Base-by-base conservation (phyloP, 2,113 vertebrate genomes). In the Siniperca knerii region DNA sequence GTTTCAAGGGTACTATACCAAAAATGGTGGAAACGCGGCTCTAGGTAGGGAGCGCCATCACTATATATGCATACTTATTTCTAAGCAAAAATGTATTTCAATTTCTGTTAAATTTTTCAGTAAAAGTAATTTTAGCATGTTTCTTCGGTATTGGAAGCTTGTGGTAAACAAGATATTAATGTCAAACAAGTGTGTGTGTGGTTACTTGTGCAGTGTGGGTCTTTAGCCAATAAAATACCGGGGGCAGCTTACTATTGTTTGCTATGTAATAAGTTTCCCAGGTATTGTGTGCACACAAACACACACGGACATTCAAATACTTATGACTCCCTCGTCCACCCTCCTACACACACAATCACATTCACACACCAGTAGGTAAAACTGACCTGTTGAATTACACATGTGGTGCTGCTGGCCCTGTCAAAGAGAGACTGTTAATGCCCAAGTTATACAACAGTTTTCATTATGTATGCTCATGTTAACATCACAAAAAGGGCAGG, bases 361-460 rank as follows among this genome's bases (percentile, higher is more conserved):
- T 52, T 52, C 29, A 79, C 25, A 54, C 50, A 58, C 37, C 35
- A 75, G 72, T 10, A 64, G 65, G 37, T 68, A 81, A 55, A 70
- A 62, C 0, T 25, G 33, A 82, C 71, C 84, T 80, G 76, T 58
- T 86, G 55, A 82, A 79, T 86, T 78, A 70, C 15, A 13, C 87
- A 80, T 69, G 57, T n/a, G 16, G 46, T 40, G 73, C 40, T 58
- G 79, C 55, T 84, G 65, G 75, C 83, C 87, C 78, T 62, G 21
- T 46, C 61, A 54, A 46, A 80, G 11, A 73, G 15, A 77, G 2
- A 21, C 67, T 52, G 67, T 64, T 85, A 73, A 68, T 64, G 46
- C 20, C 46, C 4, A 54, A 46, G 65, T 94, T 91, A 86, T 74
- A 87, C 86, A 93, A 92, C 75, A 11, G 18, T 69, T 87, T 77